Evolutionary conservation across 2,113 vertebrate species (phyloP).

Genomic region (Patagioenas fasciata): DNA sequence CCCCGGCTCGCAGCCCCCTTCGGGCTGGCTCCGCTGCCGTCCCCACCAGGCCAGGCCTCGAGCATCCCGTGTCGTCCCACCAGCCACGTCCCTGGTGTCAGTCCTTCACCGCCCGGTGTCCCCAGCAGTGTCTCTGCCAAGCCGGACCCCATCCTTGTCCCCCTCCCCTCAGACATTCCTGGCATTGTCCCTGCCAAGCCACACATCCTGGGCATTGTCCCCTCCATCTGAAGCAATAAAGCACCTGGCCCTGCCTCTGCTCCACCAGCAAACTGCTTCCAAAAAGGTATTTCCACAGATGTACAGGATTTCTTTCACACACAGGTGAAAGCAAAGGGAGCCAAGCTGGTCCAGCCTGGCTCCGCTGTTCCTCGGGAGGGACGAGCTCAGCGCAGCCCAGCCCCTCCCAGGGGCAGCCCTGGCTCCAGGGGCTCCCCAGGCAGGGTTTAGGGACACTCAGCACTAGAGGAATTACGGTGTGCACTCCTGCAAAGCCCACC

Average conservation of each 20-base stretch:
- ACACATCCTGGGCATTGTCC: accelerated
- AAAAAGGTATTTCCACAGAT: not conserved
- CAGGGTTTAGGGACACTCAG: too few relatives aligned
- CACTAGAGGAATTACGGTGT: accelerated
- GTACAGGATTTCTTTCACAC: not conserved
- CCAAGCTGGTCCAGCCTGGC: accelerated
- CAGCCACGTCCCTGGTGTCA: accelerated
- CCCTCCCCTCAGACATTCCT: too few relatives aligned
- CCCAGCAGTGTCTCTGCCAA: not conserved
- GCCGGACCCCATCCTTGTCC: not conserved
- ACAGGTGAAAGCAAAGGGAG: accelerated
- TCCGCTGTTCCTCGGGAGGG: accelerated
- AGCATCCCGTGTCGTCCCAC: not conserved
- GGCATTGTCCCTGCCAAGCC: not conserved
- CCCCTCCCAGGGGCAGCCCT: not conserved
- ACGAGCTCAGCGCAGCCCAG: accelerated
- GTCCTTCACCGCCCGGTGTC: not conserved
- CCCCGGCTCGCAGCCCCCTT: not conserved
- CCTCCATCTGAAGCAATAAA: not conserved
- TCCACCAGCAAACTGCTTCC: not conserved
- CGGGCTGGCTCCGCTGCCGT: too few relatives aligned
- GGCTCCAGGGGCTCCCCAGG: not conserved
- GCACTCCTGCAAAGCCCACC: not conserved
- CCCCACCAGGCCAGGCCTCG: not conserved
- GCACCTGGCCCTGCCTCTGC: not conserved